Evolutionary conservation across 2,888 invertebrate genomes (phyloP).

Genomic region (Amaurobius ferox): DNA sequence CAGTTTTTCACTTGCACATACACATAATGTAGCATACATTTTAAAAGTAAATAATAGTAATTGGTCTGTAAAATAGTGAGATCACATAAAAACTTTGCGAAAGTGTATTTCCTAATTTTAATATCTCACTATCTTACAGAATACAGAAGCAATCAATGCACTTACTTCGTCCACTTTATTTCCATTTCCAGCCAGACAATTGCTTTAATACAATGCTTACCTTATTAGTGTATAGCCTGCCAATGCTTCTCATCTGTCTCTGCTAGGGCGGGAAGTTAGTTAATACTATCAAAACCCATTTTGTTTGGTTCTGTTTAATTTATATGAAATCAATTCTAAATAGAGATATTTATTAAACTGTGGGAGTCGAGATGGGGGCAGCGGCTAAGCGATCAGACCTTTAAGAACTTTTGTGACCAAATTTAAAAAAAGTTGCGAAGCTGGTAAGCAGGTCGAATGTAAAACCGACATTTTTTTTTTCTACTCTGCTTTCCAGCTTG

Average conservation of each 20-base stretch:
- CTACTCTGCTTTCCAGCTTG: constrained; percentile 44
- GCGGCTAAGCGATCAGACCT: constrained; percentile 6
- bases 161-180: neutral
- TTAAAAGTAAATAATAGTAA: neutral
- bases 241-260: neutral
- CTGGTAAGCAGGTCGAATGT: constrained; percentile 31
- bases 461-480: neutral
- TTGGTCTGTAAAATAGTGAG: neutral
- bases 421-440: constrained; percentile 39
- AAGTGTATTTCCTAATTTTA: too few relatives aligned
- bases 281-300: neutral
- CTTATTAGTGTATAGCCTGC: neutral
- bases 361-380: constrained; percentile 9
- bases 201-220: neutral
- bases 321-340: neutral
- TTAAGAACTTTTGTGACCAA: neutral
- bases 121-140: neutral
- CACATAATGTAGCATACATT: too few relatives aligned
- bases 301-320: neutral
- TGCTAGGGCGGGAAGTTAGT: neutral
- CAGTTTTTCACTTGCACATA: too few relatives aligned
- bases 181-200: neutral
- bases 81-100: too few relatives aligned
- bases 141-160: neutral
- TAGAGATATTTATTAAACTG: constrained; percentile 27